Conservation (phyloP, 2,797 vertebrate species). For the Melanotaenia pygmaea region DNA sequence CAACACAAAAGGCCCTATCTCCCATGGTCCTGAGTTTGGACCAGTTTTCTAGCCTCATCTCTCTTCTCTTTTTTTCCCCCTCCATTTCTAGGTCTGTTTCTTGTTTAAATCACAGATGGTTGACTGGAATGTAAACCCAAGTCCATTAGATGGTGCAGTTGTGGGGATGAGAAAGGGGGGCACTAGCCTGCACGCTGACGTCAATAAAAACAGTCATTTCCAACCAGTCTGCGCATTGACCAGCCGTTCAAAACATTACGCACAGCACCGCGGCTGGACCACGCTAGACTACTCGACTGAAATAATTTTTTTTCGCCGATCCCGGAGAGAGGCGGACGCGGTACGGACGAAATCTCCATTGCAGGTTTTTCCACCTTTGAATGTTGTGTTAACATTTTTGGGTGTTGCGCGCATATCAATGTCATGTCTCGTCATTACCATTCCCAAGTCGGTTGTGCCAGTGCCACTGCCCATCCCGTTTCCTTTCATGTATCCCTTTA, state of each 20-base stretch:
- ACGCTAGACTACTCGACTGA: conserved; percentile 61
- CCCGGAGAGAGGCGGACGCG: conserved; percentile 51
- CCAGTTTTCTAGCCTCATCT: neutral
- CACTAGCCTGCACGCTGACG: conserved; percentile 73
- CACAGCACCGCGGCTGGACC: conserved; percentile 73
- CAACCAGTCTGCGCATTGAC: conserved; percentile 79
- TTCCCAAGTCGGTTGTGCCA: conserved; percentile 68
- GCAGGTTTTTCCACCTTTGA: conserved; percentile 75
- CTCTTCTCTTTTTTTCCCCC: neutral
- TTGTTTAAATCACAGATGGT: conserved; percentile 33
- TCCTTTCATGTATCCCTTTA: conserved; percentile 56
- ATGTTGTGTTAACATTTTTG: conserved; percentile 71
- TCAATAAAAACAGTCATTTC: conserved; percentile 82
- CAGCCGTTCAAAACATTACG: conserved; percentile 81
- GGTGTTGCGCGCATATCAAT: conserved; percentile 71
- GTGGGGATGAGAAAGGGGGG: conserved; percentile 53
- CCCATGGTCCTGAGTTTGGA: no score
- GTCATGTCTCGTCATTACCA: conserved; percentile 76
- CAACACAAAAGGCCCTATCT: no score
- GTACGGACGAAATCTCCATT: conserved; percentile 51
- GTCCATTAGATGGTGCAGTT: conserved; percentile 77
- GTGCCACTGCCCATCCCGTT: conserved; percentile 69
- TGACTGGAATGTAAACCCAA: conserved; percentile 58
- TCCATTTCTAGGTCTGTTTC: conserved; percentile 2
- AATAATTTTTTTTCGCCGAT: conserved; percentile 41